phyloP scores from a whole-genome alignment of 2,888 invertebrate genomes.

The Teleogryllus oceanicus region DNA sequence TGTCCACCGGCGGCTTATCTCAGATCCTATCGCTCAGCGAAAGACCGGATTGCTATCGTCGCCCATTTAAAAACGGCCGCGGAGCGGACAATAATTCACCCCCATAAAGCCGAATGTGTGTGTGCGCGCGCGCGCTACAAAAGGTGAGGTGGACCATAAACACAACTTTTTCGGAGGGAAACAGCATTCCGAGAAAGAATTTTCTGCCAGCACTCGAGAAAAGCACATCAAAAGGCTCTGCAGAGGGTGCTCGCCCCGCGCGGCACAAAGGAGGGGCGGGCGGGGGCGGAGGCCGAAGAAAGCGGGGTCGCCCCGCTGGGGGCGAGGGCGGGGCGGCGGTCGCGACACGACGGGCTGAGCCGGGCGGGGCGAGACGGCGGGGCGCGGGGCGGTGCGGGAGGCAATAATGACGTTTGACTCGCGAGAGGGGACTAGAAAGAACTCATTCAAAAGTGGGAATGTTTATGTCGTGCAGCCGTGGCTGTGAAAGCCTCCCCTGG shows the following conservation, averaged over 20 bases:
- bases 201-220: conserved; percentile 18
- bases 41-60: not conserved
- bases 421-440: not conserved
- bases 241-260: not conserved
- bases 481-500: too few relatives aligned
- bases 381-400: not conserved
- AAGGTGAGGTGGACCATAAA: conserved; percentile 18
- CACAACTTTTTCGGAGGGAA: not conserved
- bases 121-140: not conserved
- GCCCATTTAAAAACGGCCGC: not conserved
- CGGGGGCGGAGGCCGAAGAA: not conserved
- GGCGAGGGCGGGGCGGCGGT: not conserved
- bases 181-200: conserved; percentile 11
- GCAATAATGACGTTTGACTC: conserved; percentile 5
- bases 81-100: not conserved
- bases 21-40: not conserved
- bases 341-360: not conserved
- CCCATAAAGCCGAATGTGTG: not conserved
- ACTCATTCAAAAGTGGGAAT: conserved; percentile 25
- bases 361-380: not conserved
- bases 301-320: not conserved
- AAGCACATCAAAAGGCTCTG: not conserved
- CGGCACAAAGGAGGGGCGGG: not conserved
- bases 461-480: conserved; percentile 20
- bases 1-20: not conserved